Evolutionary conservation across 2,113 vertebrate genomes (phyloP), one percentile per base, ranked within the genome.

Genomic region (Cynocephalus volans): DNA sequence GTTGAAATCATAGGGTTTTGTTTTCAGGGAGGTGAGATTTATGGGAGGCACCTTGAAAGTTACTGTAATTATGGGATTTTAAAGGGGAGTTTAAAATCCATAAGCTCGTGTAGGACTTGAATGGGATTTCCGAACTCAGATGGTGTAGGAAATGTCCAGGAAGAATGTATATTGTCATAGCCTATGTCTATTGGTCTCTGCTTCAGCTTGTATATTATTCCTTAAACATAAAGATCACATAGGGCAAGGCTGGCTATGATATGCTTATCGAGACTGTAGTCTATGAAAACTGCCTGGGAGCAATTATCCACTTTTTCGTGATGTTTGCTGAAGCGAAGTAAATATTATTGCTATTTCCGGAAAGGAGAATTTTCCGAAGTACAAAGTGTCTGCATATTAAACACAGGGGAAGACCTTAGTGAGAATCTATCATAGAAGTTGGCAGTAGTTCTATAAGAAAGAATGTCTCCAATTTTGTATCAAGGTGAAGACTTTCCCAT

Each of bases 341-440:
- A 79, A 75, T 89, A 77, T 64, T 89, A 77, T 5, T 69, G 19
- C 86, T 93, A 95, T 80, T 92, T 96, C 12, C 54, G 60, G 13
- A 3, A 73, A 87, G 7, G 52, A 77, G 67, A 73, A 56, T 84
- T 90, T 88, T 26, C 36, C 60, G 65, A 83, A 95, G 28, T 4
- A 50, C 41, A 81, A 58, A 31, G 4, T 33, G 11, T 87, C 8
- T 92, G 17, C 54, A 81, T 85, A 26, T 76, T 70, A 89, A 80
- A 94, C 7, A 80, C 19, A 75, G 12, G 5, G 8, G 31, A 52
- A 69, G 11, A 76, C 70, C 95, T 64, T 94, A 70, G 60, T 77
- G 19, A 72, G 14, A 52, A n/a, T 84, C 2, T 95, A 54, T 41
- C 12, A 45, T 65, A 72, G 77, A 86, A 45, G 5, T 69, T 89